These are phyloP conservation scores for Philaethria dido DNA, from an alignment of 2,888 invertebrate genomes.

Conservation along the genomic window DNA sequence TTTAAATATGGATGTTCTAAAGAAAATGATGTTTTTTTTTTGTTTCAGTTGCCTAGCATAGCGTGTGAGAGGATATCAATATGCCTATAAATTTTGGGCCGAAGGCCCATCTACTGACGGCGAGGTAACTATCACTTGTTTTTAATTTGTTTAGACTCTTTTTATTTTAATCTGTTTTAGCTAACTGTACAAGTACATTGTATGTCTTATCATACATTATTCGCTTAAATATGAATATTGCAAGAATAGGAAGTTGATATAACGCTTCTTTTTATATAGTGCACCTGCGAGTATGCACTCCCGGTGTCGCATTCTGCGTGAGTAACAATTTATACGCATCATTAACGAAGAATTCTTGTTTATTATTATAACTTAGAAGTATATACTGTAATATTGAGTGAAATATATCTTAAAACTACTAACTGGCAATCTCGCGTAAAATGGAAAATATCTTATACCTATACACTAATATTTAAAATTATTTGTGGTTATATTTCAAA, in stretches of 20 bases:
- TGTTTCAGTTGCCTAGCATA: conserved; percentile 48
- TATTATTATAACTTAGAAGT: conserved; percentile 10
- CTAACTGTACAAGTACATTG: neutral
- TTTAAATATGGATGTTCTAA: too few species aligned
- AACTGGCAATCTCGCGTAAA: neutral
- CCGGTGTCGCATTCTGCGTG: conserved; percentile 27
- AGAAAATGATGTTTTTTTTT: too few species aligned
- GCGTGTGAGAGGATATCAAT: conserved; percentile 55
- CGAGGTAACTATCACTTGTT: conserved; percentile 56
- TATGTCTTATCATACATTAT: conserved; percentile 1
- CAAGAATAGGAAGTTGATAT: conserved; percentile 22
- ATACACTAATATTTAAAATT: too few species aligned
- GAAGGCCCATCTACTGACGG: conserved; percentile 60
- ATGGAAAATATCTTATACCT: too few species aligned
- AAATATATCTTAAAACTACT: neutral
- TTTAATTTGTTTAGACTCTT: neutral
- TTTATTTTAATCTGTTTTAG: neutral
- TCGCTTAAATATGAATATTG: conserved; percentile 11
- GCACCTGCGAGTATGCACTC: conserved; percentile 13
- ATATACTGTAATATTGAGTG: neutral
- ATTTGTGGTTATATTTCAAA: too few species aligned
- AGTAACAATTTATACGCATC: conserved; percentile 26
- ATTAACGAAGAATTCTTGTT: conserved; percentile 24
- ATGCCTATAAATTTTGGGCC: conserved; percentile 71
- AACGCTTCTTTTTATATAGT: conserved; percentile 27